These are phyloP conservation scores for Ophioninae sp. DNA, from an alignment of 2,888 invertebrate species.

Conservation along the genomic window DNA sequence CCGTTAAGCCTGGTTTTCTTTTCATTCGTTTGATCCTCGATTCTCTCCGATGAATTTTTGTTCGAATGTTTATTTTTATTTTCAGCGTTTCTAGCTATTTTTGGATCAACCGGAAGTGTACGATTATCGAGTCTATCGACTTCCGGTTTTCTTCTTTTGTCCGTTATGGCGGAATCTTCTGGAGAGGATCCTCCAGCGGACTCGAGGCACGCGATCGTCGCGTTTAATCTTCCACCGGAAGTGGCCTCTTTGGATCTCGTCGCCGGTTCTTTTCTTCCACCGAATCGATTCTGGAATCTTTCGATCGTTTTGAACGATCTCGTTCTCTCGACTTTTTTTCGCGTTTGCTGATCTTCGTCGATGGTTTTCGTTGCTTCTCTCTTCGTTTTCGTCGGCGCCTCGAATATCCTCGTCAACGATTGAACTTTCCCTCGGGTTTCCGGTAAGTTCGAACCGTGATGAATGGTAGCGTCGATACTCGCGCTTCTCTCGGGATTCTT, in stretches of 20 bases:
- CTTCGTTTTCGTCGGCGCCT: constrained; percentile 67
- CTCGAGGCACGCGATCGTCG: constrained; percentile 71
- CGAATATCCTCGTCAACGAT: constrained; percentile 78
- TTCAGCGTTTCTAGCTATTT: neutral
- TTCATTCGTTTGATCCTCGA: neutral
- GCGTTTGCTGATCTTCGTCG: constrained; percentile 53
- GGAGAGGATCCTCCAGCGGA: constrained; percentile 27
- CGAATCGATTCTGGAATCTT: constrained; percentile 77
- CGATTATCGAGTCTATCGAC: neutral
- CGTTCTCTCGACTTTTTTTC: constrained; percentile 78
- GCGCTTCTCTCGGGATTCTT: constrained; percentile 54
- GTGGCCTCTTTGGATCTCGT: constrained; percentile 48
- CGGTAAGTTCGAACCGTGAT: constrained; percentile 52
- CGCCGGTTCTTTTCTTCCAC: constrained; percentile 72
- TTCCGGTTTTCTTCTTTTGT: constrained; percentile 58
- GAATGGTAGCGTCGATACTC: constrained; percentile 52
- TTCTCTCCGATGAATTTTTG: neutral
- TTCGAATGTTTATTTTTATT: neutral
- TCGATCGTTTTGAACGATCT: constrained; percentile 79
- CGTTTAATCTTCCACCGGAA: constrained; percentile 68
- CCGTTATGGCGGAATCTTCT: constrained; percentile 34
- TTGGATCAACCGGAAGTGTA: neutral
- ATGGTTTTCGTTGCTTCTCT: constrained; percentile 28
- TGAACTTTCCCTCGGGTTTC: constrained; percentile 77
- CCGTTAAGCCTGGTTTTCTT: constrained; percentile 63